Percentiles rank a stretch among this genome's conserved stretches.
phyloP scores from a whole-genome alignment of 2,113 vertebrate species.

The Recurvirostra avosetta region DNA sequence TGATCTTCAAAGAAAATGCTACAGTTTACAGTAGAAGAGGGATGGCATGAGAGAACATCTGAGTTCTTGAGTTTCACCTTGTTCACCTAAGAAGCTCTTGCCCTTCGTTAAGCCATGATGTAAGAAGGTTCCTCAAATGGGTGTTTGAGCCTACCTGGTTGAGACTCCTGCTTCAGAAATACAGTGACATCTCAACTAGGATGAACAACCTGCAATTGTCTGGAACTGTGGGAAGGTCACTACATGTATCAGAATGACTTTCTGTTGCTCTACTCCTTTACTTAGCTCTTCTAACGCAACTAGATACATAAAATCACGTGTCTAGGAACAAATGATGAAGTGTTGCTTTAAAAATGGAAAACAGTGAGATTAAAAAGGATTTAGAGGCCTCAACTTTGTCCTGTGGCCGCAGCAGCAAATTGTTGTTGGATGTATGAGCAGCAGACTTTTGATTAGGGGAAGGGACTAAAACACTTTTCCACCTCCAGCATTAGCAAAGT shows the following conservation, averaged over 20 bases:
- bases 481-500: neutral
- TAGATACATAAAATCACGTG: neutral
- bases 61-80: neutral
- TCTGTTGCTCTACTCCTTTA: neutral
- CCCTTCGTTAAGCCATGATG: fast-evolving
- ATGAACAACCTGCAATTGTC: neutral
- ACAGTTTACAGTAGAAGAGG: neutral
- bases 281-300: neutral
- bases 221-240: neutral
- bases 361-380: neutral
- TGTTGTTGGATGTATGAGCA: neutral
- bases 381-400: neutral
- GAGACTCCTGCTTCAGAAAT: neutral
- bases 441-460: neutral
- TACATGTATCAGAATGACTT: neutral
- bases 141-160: neutral
- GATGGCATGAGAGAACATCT: neutral
- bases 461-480: neutral
- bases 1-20: neutral
- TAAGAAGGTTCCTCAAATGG: neutral
- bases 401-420: neutral
- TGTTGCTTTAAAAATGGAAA: neutral
- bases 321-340: neutral
- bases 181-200: neutral
- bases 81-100: neutral